These are phyloP conservation scores for Cryptus armator DNA, from an alignment of 2,888 invertebrate genomes.

Conservation along the genomic window DNA sequence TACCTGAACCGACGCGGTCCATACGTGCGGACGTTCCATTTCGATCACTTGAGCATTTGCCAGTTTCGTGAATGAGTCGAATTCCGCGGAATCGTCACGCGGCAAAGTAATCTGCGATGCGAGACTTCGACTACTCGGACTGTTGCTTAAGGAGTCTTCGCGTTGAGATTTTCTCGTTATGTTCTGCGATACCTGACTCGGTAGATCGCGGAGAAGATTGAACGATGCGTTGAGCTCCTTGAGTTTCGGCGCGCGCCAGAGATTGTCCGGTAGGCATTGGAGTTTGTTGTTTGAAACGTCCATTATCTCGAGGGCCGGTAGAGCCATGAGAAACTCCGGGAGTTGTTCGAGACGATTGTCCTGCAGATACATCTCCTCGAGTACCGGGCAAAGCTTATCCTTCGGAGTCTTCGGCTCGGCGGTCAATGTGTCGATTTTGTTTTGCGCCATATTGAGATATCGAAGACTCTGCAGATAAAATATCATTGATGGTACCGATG, in stretches of 20 bases:
- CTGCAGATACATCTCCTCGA: constrained; percentile 96
- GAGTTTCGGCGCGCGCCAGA: constrained; percentile 95
- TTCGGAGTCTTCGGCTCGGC: constrained; percentile 80
- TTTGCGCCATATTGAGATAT: constrained; percentile 95
- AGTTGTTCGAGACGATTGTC: constrained; percentile 95
- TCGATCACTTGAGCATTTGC: constrained; percentile 86
- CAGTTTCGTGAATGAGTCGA: constrained; percentile 83
- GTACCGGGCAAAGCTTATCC: constrained; percentile 90
- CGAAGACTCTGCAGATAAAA: constrained; percentile 94
- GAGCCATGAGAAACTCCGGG: constrained; percentile 92
- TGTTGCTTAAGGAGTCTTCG: constrained; percentile 77
- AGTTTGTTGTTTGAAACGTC: constrained; percentile 98
- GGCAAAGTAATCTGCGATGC: constrained; percentile 78
- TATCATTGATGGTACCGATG: constrained; percentile 92
- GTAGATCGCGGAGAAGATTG: constrained; percentile 93
- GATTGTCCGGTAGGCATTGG: constrained; percentile 91
- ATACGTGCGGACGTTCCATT: constrained; percentile 91
- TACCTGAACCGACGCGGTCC: constrained; percentile 90
- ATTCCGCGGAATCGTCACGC: constrained; percentile 82
- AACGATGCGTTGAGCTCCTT: constrained; percentile 95
- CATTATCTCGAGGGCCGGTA: constrained; percentile 92
- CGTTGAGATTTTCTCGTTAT: constrained; percentile 77
- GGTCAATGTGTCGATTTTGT: constrained; percentile 92
- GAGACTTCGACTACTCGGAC: constrained; percentile 79
- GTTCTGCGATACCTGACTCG: constrained; percentile 84